Conservation (phyloP, 2,888 invertebrate species). For the Thyatira batis region DNA sequence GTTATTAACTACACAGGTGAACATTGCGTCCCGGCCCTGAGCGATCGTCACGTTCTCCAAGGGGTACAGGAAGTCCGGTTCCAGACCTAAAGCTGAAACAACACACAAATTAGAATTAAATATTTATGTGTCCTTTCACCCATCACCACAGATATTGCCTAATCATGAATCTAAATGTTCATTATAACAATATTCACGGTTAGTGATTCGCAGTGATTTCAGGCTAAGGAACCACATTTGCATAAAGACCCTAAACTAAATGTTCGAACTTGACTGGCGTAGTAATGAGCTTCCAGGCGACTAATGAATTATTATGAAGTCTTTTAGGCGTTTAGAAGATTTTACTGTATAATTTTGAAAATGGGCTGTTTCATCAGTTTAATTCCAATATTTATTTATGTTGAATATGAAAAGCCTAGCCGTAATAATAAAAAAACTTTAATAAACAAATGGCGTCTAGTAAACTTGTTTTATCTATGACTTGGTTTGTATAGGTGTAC, state of each 20-base stretch:
- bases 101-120: neutral
- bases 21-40: slow-evolving; percentile 91
- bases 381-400: slow-evolving; percentile 34
- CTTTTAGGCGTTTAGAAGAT: slow-evolving; percentile 9
- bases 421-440: no score
- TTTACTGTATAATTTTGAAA: neutral
- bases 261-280: slow-evolving; percentile 33
- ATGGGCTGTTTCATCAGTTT: slow-evolving; percentile 14
- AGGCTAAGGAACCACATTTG: slow-evolving; percentile 28
- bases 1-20: slow-evolving; percentile 93
- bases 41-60: slow-evolving; percentile 92
- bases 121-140: no score
- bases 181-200: neutral
- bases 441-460: no score
- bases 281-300: slow-evolving; percentile 24
- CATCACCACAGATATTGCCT: no score
- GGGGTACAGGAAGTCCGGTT: slow-evolving; percentile 90
- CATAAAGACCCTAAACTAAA: slow-evolving; percentile 35
- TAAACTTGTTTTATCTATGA: no score
- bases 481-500: no score
- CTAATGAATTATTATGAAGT: slow-evolving; percentile 24
- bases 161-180: neutral
- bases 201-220: slow-evolving; percentile 21
- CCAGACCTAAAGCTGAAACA: slow-evolving; percentile 87
- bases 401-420: slow-evolving; percentile 7